Evolutionary conservation across 2,888 invertebrate genomes (phyloP).

Genomic region (Melipona bicolor): DNA sequence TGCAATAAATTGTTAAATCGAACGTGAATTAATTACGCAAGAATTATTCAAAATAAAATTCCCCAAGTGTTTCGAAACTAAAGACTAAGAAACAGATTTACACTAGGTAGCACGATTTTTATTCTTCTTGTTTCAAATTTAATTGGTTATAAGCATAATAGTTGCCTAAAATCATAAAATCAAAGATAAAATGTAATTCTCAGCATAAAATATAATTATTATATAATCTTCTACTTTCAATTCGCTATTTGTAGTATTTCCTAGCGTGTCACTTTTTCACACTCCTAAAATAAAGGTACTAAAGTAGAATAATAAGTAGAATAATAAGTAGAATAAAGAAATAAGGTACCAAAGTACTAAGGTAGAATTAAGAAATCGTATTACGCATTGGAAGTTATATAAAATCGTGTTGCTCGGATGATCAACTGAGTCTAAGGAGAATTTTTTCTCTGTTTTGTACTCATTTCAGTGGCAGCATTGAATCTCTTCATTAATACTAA

Average conservation of each 20-base stretch:
- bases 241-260: no score
- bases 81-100: background rate
- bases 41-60: background rate
- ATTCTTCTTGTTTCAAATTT: background rate
- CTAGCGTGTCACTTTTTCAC: background rate
- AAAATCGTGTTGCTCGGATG: no score
- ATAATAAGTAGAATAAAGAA: no score
- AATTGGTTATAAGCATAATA: background rate
- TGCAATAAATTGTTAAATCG: no score
- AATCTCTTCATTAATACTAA: constrained; percentile 95
- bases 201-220: no score
- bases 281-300: background rate
- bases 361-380: background rate
- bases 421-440: background rate
- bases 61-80: background rate
- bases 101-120: no score
- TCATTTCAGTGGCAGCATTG: constrained; percentile 90
- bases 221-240: no score
- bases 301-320: no score
- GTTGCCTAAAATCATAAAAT: no score
- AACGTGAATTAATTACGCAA: background rate
- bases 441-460: background rate
- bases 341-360: no score
- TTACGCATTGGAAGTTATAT: no score
- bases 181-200: no score